Base-by-base conservation (phyloP, 2,797 vertebrate genomes). In the Novumbra hubbsi region DNA sequence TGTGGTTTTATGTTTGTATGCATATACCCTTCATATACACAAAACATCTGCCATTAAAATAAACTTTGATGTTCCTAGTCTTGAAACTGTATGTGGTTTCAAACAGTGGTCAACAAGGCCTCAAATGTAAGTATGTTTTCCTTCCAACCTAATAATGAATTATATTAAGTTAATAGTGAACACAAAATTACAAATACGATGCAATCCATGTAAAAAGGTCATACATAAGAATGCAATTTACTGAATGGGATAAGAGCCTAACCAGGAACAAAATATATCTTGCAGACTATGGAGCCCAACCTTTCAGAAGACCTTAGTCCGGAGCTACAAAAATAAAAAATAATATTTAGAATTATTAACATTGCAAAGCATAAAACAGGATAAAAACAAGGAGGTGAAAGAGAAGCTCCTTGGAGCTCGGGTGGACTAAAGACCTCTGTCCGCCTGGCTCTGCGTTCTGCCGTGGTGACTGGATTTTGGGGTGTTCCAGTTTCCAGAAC, bases 21-120 rank as follows among this genome's bases (percentile, higher is more conserved):
- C 71, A 78, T 80, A 72, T 78, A 85, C 68, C 88, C 75, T 83
- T 72, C 80, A 85, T 73, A 79, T 81, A 88, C 83, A 78, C 5
- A 49, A 21, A 70, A 34, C 0, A 5, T 21, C 34, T 21, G 55
- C 19, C 72, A 75, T 73, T 19, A 8, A 74, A 71, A 72, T 80
- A 76, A 85, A 80, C 72, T 65, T 55, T 11, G 0, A 19, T 70
- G 74, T 79, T 24, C 55, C 75, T 73, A 71, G 68, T 79, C 28
- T 45, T 72, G 72, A 14, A 34, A 45, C 15, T 45, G 55, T 14
- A 5, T n/a, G 24, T 21, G 66, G n/a, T 34, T 81, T 75, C 60
- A 65, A 63, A 32, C 69, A 49, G 41, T 69, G 68, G 45, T 69
- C 68, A 21, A 27, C 41, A 48, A 49, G 24, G 45, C 55, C 70